Conservation (phyloP, 2,797 vertebrate genomes). For the Oceanodroma leucorhoa region DNA sequence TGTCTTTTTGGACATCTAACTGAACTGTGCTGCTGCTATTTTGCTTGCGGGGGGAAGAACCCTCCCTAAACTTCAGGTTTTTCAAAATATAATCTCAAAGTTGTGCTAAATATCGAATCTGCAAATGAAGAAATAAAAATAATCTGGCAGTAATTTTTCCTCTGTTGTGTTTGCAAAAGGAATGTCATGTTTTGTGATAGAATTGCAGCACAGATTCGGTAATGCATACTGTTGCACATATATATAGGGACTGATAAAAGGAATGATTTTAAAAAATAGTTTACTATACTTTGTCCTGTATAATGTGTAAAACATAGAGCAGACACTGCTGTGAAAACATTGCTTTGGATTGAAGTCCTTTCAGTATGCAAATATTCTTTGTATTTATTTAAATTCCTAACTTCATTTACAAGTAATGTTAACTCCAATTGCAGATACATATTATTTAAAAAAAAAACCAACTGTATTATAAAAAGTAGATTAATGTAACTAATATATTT, state of each 20-base stretch:
- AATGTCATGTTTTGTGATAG: background rate
- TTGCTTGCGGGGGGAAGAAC: rapidly evolving
- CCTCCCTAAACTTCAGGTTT: background rate
- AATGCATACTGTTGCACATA: background rate
- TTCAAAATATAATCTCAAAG: background rate
- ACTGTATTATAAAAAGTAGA: background rate
- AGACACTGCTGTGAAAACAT: background rate
- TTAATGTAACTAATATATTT: background rate
- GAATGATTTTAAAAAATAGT: background rate
- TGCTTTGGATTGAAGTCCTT: background rate
- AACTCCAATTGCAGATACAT: background rate
- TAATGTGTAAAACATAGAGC: background rate
- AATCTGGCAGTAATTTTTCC: background rate
- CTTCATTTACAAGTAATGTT: background rate
- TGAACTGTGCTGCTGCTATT: background rate
- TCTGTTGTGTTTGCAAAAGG: background rate
- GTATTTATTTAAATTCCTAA: background rate
- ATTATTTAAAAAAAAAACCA: background rate
- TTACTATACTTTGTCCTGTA: background rate
- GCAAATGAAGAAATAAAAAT: background rate
- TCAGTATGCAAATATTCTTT: background rate
- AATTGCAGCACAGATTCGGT: background rate
- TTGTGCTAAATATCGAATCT: background rate
- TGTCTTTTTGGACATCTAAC: background rate
- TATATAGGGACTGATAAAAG: background rate